Evolutionary conservation across 2,888 invertebrate genomes (phyloP), one percentile per base, ranked within the genome.

Genomic region (Belgica antarctica): DNA sequence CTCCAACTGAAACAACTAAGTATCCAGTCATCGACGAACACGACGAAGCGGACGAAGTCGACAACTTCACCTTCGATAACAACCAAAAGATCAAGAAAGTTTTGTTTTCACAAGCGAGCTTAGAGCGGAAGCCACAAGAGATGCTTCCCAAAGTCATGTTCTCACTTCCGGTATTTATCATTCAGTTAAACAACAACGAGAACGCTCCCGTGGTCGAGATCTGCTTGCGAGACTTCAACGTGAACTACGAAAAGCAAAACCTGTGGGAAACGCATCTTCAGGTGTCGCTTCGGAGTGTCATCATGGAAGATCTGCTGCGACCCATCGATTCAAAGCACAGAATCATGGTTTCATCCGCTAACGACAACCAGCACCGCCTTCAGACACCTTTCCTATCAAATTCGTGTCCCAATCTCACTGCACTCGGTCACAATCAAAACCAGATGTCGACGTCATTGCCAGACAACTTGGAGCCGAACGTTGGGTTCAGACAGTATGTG

Each of bases 291-390:
- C 87, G 91, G 73, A 92, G 95, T 0, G 85, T 96, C 22, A 83
- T 90, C 2, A 92, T 96, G 90, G 95, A 96, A 78, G 96, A 96
- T 80, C 83, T 96, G 2, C 84, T 91, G 5, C 88, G 90, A 75
- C 86, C 89, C 1, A 84, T 86, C 19, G 89, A 89, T 52, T 90
- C 92, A 0, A 87, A 87, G 74, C 90, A 93, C 79, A 86, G 94
- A 34, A 87, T 87, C 77, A 89, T 96, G 84, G 90, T 96, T 78
- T 93, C 92, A 0, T 77, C 77, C 0, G 75, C 77, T 72, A 75
- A 57, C 70, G 61, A 70, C 41, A 63, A 71, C 24, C 12, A 70
- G 57, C 46, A 41, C 63, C 62, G 72, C 15, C 80, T 76, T 81
- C 72, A 79, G 80, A 71, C 84, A 73, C 77, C 81, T 76, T 87